Conservation (phyloP, 2,797 vertebrate genomes). For the Melanotaenia trifasciata region DNA sequence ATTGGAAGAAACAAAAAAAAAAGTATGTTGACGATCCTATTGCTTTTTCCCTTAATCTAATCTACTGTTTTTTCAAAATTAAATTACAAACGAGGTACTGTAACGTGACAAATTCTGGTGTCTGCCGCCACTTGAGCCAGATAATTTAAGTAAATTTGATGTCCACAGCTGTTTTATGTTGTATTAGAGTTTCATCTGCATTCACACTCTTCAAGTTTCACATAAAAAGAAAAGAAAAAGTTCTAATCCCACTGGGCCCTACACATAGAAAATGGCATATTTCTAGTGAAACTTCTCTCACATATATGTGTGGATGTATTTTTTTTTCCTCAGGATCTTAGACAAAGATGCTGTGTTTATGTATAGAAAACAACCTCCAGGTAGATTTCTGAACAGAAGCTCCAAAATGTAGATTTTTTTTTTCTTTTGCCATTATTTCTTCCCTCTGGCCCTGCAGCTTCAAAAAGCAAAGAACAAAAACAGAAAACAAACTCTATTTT, state of each 20-base stretch:
- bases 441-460: constrained; percentile 46
- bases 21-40: too few relatives aligned
- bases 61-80: too few relatives aligned
- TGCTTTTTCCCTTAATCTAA: too few relatives aligned
- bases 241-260: background rate
- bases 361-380: constrained; percentile 64
- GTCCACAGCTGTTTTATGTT: background rate
- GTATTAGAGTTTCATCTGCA: background rate
- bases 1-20: too few relatives aligned
- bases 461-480: constrained; percentile 25
- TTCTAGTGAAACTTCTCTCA: background rate
- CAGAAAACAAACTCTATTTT: constrained; percentile 31
- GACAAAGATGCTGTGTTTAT: constrained; percentile 44
- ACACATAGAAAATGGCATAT: too few relatives aligned
- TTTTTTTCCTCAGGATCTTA: background rate
- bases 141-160: background rate
- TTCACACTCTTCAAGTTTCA: background rate
- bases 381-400: constrained; percentile 53
- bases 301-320: background rate
- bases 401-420: constrained; percentile 26
- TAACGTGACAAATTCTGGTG: background rate
- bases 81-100: background rate
- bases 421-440: constrained; percentile 19
- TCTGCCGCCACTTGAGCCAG: background rate
- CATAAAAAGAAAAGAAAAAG: background rate